Evolutionary conservation across 1,140 invertebrate genomes (phyloP).

Genomic region (Dolichoris vasculosae): DNA sequence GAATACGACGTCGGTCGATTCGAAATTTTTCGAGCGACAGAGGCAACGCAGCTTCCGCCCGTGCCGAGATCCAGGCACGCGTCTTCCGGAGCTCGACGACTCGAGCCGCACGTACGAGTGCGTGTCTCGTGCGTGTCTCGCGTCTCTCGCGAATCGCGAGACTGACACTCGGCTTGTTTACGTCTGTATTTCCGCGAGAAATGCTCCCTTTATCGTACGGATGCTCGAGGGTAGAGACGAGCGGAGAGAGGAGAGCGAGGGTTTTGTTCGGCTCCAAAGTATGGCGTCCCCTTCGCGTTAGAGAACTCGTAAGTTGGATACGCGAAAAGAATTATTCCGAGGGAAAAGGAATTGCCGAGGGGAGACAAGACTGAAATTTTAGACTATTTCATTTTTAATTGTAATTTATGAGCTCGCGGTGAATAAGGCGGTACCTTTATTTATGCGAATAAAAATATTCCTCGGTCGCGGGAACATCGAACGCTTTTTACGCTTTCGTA

Average conservation of each 20-base stretch:
- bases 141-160: no score
- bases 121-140: background rate
- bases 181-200: background rate
- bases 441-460: background rate
- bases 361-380: background rate
- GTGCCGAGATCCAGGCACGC: background rate
- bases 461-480: background rate
- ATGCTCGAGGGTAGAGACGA: background rate
- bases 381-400: conserved; percentile 22
- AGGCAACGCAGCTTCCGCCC: background rate
- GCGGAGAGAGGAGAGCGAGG: background rate
- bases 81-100: background rate
- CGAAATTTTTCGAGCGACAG: background rate
- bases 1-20: background rate
- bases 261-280: background rate
- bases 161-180: background rate
- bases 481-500: background rate
- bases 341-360: background rate
- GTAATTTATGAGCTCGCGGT: background rate
- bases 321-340: background rate
- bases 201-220: conserved; percentile 18
- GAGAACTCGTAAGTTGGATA: background rate
- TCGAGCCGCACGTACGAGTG: background rate
- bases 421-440: background rate
- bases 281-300: background rate